A percentile compares a stretch with the other conserved stretches of the same genome.
phyloP scores from a whole-genome alignment of 2,888 invertebrate species.

The Drosophila trichaetosa region DNA sequence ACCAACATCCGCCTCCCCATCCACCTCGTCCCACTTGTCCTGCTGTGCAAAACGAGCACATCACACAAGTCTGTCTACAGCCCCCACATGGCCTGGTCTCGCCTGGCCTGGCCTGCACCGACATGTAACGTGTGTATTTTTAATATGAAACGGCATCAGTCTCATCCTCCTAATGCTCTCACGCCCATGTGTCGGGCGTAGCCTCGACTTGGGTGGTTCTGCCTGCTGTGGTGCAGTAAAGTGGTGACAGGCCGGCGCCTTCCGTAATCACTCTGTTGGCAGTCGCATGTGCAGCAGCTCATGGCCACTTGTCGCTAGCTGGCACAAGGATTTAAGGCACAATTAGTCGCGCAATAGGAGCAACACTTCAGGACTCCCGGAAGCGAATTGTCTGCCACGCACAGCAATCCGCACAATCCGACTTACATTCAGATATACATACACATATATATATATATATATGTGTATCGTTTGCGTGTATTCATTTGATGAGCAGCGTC shows the following conservation, averaged over 20 bases:
- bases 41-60: constrained; percentile 14
- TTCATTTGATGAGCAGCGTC: background rate
- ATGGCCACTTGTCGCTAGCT: constrained; percentile 41
- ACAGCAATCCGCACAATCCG: constrained; percentile 6
- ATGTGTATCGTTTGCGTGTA: constrained; percentile 12
- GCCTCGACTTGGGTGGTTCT: constrained; percentile 26
- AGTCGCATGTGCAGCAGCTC: constrained; percentile 42
- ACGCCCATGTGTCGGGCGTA: constrained; percentile 29
- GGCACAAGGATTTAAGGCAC: constrained; percentile 58
- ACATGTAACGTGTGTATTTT: constrained; percentile 48
- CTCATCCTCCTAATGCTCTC: constrained; percentile 4
- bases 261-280: constrained; percentile 65
- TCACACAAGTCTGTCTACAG: constrained; percentile 18
- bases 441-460: background rate
- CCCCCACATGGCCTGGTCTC: constrained; percentile 3
- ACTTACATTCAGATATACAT: background rate
- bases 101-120: background rate
- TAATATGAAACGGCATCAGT: constrained; percentile 69
- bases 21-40: background rate
- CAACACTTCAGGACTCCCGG: constrained; percentile 56
- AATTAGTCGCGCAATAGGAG: constrained; percentile 60
- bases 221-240: constrained; percentile 17
- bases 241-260: constrained; percentile 56
- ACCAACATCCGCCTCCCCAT: constrained; percentile 1
- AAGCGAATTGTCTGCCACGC: constrained; percentile 35